Evolutionary conservation across 2,888 invertebrate genomes (phyloP).

Genomic region (Protophormia terraenovae): DNA sequence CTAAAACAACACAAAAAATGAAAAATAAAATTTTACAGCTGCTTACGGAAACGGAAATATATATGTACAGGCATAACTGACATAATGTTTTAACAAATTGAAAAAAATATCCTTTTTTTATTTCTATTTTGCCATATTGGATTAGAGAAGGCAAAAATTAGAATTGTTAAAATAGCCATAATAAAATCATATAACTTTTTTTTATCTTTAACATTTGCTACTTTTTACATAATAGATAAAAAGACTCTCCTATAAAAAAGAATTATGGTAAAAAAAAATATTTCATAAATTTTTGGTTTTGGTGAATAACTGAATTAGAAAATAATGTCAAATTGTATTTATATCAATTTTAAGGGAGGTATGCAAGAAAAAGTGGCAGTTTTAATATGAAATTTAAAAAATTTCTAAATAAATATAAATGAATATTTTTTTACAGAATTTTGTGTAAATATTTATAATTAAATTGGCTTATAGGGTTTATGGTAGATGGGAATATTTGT

Average conservation of each 20-base stretch:
- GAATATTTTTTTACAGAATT: too few species aligned
- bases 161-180: neutral
- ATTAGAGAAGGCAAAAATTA: neutral
- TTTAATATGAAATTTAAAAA: too few species aligned
- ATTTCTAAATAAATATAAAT: too few species aligned
- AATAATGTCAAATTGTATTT: neutral
- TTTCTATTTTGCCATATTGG: neutral
- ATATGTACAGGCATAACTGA: constrained; percentile 29
- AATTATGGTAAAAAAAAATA: too few species aligned
- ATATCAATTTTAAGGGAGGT: neutral
- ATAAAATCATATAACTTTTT: neutral
- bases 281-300: neutral
- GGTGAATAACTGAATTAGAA: neutral
- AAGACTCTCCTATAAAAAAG: neutral
- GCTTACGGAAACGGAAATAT: constrained; percentile 56
- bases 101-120: neutral
- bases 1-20: neutral
- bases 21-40: constrained; percentile 21
- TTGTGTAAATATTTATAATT: too few species aligned
- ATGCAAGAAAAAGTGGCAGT: too few species aligned
- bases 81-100: constrained; percentile 8
- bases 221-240: neutral
- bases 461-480: too few species aligned
- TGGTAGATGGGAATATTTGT: too few species aligned
- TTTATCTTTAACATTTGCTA: neutral